A percentile compares a stretch with the other conserved stretches of the same genome.
Evolutionary conservation across 2,888 invertebrate genomes (phyloP).

Genomic region (Drosophila nr. perissopoda): DNA sequence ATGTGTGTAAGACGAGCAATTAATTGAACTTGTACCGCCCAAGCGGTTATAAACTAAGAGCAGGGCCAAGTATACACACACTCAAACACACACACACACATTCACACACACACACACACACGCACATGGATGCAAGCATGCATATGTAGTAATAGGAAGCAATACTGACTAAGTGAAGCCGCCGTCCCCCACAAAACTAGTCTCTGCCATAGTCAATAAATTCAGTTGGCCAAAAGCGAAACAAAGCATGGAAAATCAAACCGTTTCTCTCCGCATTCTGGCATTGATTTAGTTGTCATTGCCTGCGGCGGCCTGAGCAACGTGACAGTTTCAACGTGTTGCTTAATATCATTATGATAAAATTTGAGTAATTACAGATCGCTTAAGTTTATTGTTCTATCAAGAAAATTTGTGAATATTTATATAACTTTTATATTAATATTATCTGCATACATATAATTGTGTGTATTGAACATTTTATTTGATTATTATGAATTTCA

Average conservation of each 20-base stretch:
- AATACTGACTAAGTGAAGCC: background rate
- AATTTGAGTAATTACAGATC: background rate
- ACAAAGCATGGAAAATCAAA: background rate
- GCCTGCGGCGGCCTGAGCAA: background rate
- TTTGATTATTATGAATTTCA: background rate
- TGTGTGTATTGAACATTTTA: background rate
- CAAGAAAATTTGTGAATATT: background rate
- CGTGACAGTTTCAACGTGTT: background rate
- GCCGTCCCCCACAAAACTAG: background rate
- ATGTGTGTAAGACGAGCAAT: slow-evolving; percentile 49
- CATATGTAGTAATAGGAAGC: slow-evolving; percentile 1
- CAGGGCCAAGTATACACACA: slow-evolving; percentile 14
- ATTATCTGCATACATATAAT: background rate
- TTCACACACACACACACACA: no score
- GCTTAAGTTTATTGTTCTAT: background rate
- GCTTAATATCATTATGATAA: background rate
- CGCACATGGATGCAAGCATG: background rate
- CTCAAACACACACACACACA: no score
- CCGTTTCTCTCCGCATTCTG: background rate
- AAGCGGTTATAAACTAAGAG: slow-evolving; percentile 44
- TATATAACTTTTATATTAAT: background rate
- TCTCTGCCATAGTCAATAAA: slow-evolving; percentile 38
- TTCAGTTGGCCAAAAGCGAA: slow-evolving; percentile 37
- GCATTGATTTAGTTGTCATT: slow-evolving; percentile 27
- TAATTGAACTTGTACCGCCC: slow-evolving; percentile 61